Evolutionary conservation across 2,888 invertebrate species (phyloP).

Genomic region (Drosophila cracens): DNA sequence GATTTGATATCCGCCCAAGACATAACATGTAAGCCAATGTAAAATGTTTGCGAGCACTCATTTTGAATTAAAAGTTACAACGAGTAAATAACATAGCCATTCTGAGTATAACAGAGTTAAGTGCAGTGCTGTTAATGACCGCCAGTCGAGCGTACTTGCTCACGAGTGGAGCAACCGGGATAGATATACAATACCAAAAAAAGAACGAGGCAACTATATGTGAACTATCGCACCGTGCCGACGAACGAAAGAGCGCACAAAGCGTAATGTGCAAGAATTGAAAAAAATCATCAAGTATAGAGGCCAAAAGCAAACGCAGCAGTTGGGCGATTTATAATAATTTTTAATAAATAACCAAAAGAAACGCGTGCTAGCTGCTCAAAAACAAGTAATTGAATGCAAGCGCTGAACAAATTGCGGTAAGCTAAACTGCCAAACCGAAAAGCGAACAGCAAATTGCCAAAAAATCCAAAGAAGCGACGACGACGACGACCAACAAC

Average conservation of each 20-base stretch:
- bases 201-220: slow-evolving; percentile 41
- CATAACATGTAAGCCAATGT: neutral
- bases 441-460: slow-evolving; percentile 55
- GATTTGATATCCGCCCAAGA: neutral
- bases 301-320: slow-evolving; percentile 78
- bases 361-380: slow-evolving; percentile 37
- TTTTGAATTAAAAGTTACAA: slow-evolving; percentile 31
- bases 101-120: neutral
- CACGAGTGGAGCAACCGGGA: slow-evolving; percentile 28
- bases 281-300: slow-evolving; percentile 82
- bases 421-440: slow-evolving; percentile 60
- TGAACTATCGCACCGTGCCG: slow-evolving; percentile 63
- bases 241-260: slow-evolving; percentile 75
- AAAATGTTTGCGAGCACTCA: neutral
- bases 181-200: slow-evolving; percentile 21
- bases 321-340: slow-evolving; percentile 64
- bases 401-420: slow-evolving; percentile 58
- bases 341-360: slow-evolving; percentile 50
- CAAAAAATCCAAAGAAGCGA: slow-evolving; percentile 65
- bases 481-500: slow-evolving; percentile 57
- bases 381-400: slow-evolving; percentile 52
- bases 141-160: slow-evolving; percentile 15
- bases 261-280: slow-evolving; percentile 76
- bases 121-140: slow-evolving; percentile 39
- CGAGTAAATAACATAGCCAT: slow-evolving; percentile 45